A percentile compares a stretch with the other conserved stretches of the same genome.
Conservation (phyloP, 2,797 vertebrate species). For the Poeciliopsis gracilis region DNA sequence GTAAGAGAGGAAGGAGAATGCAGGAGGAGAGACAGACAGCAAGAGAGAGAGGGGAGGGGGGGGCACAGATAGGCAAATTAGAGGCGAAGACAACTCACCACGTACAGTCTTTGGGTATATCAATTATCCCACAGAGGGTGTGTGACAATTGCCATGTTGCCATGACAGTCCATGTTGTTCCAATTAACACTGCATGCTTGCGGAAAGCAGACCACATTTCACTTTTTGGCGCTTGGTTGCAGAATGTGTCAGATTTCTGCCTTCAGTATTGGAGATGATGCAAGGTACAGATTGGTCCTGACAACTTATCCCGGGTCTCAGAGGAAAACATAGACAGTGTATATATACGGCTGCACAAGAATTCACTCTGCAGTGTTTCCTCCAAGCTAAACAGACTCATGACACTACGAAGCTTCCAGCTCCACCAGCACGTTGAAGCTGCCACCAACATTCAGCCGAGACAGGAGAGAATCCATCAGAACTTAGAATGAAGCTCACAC, state of each 20-base stretch:
- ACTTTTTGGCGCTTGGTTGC: background rate
- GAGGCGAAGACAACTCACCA: slow-evolving; percentile 4
- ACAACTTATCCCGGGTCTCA: background rate
- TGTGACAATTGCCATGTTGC: background rate
- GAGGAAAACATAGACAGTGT: background rate
- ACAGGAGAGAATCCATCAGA: background rate
- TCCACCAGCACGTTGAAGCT: background rate
- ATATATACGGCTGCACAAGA: background rate
- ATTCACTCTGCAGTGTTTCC: background rate
- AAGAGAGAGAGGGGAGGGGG: background rate
- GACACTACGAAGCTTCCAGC: background rate
- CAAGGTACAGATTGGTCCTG: background rate
- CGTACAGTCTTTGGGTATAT: slow-evolving; percentile 1
- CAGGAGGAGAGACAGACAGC: background rate
- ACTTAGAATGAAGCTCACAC: background rate
- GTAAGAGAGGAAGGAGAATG: slow-evolving; percentile 17
- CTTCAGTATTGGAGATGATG: slow-evolving; percentile 3
- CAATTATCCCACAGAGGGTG: background rate
- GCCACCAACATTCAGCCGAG: background rate
- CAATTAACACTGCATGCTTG: background rate
- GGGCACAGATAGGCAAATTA: slow-evolving; percentile 8
- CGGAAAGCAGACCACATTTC: background rate
- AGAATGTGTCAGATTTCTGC: background rate
- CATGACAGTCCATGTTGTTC: background rate
- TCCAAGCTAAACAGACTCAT: background rate